Percentiles rank a stretch among this genome's conserved stretches.
These are phyloP conservation scores for Achlya flavicornis DNA, from an alignment of 2,888 invertebrate species.

Conservation along the genomic window DNA sequence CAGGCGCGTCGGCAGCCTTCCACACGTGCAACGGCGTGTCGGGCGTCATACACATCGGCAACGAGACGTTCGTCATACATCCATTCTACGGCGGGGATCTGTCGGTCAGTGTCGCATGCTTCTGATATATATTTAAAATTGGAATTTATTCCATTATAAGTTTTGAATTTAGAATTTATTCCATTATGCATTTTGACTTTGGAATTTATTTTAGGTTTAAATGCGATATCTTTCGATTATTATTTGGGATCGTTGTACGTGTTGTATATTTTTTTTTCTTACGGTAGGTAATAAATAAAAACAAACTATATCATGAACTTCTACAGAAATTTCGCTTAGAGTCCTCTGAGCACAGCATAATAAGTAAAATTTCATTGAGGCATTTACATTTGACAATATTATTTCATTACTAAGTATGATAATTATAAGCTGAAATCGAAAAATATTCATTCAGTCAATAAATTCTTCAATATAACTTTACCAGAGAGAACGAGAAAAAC, in stretches of 20 bases:
- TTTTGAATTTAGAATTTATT: not conserved
- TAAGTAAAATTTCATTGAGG: too few relatives aligned
- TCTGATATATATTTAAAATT: slow-evolving; percentile 19
- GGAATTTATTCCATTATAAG: too few relatives aligned
- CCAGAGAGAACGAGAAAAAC: not conserved
- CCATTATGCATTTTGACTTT: not conserved
- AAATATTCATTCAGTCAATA: not conserved
- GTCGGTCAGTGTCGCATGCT: slow-evolving; percentile 90
- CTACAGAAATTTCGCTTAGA: too few relatives aligned
- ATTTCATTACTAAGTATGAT: too few relatives aligned
- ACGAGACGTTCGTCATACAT: slow-evolving; percentile 99
- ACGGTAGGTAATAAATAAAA: too few relatives aligned
- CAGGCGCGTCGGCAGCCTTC: slow-evolving; percentile 97
- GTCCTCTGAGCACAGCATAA: too few relatives aligned
- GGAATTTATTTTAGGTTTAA: not conserved
- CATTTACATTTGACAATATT: too few relatives aligned
- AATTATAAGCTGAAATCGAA: too few relatives aligned
- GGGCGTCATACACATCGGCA: slow-evolving; percentile 98
- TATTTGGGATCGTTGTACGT: too few relatives aligned
- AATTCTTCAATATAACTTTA: not conserved
- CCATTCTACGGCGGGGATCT: slow-evolving; percentile 98
- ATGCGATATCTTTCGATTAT: too few relatives aligned
- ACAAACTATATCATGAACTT: too few relatives aligned
- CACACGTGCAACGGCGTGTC: slow-evolving; percentile 99
- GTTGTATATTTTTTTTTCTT: too few relatives aligned